Evolutionary conservation across 2,888 invertebrate genomes (phyloP), one percentile per base, ranked within the genome.

Genomic region (Paralinhomoeus sp.): DNA sequence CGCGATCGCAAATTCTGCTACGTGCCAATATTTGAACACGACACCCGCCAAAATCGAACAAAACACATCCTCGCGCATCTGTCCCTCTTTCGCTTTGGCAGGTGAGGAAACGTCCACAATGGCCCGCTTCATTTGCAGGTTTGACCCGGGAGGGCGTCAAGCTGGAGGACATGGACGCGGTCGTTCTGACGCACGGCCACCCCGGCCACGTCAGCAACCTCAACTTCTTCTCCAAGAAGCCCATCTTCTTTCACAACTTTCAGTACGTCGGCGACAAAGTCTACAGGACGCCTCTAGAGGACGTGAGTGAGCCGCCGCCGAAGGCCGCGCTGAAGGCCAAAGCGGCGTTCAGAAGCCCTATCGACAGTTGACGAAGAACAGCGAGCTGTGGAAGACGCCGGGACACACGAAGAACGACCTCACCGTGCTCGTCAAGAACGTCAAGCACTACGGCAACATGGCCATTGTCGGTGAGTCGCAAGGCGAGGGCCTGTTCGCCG

Each of bases 211-310:
- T 57, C 53, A 57, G 57, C 38, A 57, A 57, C 48, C 49, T 57
- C 52, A 57, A 57, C 51, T 57, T 57, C 53, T 57, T 57, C 46
- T 56, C 53, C 17, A 56, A 57, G 47, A 57, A 57, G 48, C 57
- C 57, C 18, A 53, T 57, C 37, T 51, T 57, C 37, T 57, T 54
- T 51, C 57, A 57, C 46, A 51, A 53, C 21, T 49, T 52, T 49
- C 56, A 57, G 47, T 57, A 51, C 48, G 55, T 57, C 43, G 57
- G 57, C 21, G 47, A 54, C 22, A 57, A 57, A 41, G 56, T 57
- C 18, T 52, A 53, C 12, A 53, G 53, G 1, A 57, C 57, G 15
- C 57, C 57, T 31, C 48, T 57, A 9, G 51, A 49, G 43, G 57
- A 57, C 24, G 54, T 54, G 35, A 34, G 43, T 36, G 13, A 34